Percentiles rank a stretch among this genome's conserved stretches.
Evolutionary conservation across 2,797 vertebrate species (phyloP).

Genomic region (Nyctalus aviator): DNA sequence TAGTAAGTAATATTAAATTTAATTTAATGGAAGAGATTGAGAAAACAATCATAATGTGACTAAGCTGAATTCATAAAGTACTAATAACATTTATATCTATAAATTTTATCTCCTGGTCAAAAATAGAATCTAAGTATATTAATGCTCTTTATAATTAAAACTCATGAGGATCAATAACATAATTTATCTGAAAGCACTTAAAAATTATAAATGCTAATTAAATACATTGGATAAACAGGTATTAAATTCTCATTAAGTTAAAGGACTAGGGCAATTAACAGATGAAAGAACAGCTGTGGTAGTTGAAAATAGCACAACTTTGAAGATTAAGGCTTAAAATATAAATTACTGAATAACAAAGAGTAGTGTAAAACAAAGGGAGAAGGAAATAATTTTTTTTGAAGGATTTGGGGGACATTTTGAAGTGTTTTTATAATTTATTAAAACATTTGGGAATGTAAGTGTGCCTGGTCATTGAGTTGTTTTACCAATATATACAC

Average conservation of each 20-base stretch:
- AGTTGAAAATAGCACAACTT: conserved; percentile 25
- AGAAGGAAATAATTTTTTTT: neutral
- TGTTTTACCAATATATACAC: neutral
- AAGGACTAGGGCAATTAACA: conserved; percentile 44
- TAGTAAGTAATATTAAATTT: neutral
- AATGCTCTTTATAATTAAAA: conserved; percentile 50
- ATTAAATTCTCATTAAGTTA: conserved; percentile 47
- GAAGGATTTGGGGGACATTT: neutral
- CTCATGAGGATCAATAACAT: neutral
- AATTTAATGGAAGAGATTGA: neutral
- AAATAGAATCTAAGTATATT: conserved; percentile 4
- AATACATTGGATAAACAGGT: conserved; percentile 26
- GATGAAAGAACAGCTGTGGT: neutral
- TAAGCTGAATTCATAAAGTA: neutral
- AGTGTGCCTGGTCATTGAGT: neutral
- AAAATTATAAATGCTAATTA: conserved; percentile 35
- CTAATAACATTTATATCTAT: neutral
- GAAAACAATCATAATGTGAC: neutral
- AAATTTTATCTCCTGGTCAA: neutral
- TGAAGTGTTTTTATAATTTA: neutral
- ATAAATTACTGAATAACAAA: neutral
- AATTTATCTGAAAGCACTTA: neutral
- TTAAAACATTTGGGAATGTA: neutral
- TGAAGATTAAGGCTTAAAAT: conserved; percentile 14
- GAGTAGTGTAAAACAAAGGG: neutral